Conservation (phyloP, 30 jellyfish, hydroid and myxozoan species). For the Calvadosia cruxmelitensis region DNA sequence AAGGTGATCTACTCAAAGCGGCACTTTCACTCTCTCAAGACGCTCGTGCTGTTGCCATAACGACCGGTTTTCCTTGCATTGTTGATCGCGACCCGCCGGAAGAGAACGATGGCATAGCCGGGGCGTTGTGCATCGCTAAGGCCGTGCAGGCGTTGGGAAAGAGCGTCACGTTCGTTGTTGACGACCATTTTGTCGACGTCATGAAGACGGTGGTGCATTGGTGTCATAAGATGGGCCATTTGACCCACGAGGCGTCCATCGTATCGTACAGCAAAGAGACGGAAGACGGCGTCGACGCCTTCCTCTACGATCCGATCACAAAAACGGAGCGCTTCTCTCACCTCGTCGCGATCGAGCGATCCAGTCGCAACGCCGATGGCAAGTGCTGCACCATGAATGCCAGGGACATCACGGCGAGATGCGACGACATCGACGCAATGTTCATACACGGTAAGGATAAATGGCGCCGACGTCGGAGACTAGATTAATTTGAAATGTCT, state of each 20-base stretch:
- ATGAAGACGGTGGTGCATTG: conserved; percentile 14
- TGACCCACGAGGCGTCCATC: conserved; percentile 43
- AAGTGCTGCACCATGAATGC: conserved; percentile 46
- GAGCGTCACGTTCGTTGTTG: conserved; percentile 61
- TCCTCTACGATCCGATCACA: conserved; percentile 37
- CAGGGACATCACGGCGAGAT: conserved; percentile 22
- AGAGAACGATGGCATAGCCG: conserved; percentile 84
- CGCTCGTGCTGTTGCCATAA: conserved; percentile 53
- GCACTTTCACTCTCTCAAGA: conserved; percentile 46
- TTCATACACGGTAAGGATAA: conserved; percentile 70
- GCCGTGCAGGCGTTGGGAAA: conserved; percentile 56
- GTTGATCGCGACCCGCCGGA: conserved; percentile 30
- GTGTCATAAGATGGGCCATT: conserved; percentile 36
- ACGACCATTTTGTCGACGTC: conserved; percentile 6
- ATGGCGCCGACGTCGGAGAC: too few species aligned
- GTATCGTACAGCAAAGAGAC: conserved; percentile 5
- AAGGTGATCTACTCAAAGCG: conserved; percentile 45
- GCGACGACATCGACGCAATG: conserved; percentile 65
- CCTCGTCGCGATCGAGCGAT: conserved; percentile 70
- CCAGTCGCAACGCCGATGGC: conserved; percentile 40
- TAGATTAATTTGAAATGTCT: too few species aligned
- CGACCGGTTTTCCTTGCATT: conserved; percentile 69
- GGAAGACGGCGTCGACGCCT: not conserved
- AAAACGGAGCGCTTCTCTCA: conserved; percentile 48
- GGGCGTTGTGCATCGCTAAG: conserved; percentile 65